Evolutionary conservation across 2,797 vertebrate species (phyloP).

Genomic region (Chanos chanos): DNA sequence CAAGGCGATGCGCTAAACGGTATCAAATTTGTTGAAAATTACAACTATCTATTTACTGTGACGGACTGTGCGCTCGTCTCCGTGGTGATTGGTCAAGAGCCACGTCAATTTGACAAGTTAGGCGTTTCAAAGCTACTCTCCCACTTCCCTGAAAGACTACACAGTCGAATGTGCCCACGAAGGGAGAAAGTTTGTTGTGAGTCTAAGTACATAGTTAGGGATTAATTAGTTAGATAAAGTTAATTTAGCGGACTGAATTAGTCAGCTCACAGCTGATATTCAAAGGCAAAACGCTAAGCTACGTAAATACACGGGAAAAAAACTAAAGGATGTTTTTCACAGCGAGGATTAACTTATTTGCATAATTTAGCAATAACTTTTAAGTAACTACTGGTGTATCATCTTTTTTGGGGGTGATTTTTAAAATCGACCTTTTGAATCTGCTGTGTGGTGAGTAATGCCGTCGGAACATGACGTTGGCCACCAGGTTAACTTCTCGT

Average conservation of each 20-base stretch:
- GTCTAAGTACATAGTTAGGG: too few species aligned
- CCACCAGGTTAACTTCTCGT: constrained; percentile 4
- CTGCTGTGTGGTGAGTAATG: constrained; percentile 39
- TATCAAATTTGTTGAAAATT: too few species aligned
- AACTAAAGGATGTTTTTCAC: too few species aligned
- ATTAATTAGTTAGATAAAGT: too few species aligned
- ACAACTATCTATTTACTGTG: too few species aligned
- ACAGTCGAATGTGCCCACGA: background rate
- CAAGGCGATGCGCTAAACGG: too few species aligned
- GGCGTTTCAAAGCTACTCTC: constrained; percentile 16
- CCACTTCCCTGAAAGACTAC: constrained; percentile 38
- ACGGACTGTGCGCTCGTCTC: background rate
- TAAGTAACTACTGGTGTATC: too few species aligned
- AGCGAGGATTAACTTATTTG: background rate
- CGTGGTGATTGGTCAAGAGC: constrained; percentile 25
- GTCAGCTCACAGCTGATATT: too few species aligned
- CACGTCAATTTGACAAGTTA: constrained; percentile 19
- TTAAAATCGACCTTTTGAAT: constrained; percentile 19
- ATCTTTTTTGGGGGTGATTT: constrained; percentile 13
- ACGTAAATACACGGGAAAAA: too few species aligned
- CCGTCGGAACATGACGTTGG: too few species aligned
- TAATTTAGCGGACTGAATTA: too few species aligned
- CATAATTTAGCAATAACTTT: background rate
- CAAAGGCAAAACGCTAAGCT: too few species aligned
- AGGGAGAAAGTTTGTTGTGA: background rate